phyloP scores from a whole-genome alignment of 2,888 invertebrate genomes.

The Tiliacea aurago region DNA sequence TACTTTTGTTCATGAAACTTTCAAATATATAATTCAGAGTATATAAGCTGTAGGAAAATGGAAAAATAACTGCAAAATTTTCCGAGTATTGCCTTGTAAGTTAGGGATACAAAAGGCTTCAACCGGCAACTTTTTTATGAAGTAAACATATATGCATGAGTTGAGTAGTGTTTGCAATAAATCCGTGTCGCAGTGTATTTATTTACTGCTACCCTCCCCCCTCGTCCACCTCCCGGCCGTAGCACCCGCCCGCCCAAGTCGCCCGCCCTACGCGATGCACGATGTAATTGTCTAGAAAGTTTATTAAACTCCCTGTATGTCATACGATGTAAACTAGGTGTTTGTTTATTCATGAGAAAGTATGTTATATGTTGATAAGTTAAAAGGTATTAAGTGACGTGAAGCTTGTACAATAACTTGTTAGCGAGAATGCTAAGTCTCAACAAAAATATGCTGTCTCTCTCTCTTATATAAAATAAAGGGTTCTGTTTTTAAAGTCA shows the following conservation, averaged over 20 bases:
- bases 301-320: slow-evolving; percentile 66
- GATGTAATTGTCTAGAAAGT: slow-evolving; percentile 69
- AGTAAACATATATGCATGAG: slow-evolving; percentile 69
- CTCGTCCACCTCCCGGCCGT: slow-evolving; percentile 29
- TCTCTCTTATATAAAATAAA: slow-evolving; percentile 15
- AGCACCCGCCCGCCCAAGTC: slow-evolving; percentile 65
- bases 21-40: slow-evolving; percentile 34
- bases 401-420: slow-evolving; percentile 42
- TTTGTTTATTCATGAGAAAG: slow-evolving; percentile 68
- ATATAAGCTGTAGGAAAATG: slow-evolving; percentile 20
- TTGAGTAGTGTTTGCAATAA: slow-evolving; percentile 84
- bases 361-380: slow-evolving; percentile 66
- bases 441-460: slow-evolving; percentile 28
- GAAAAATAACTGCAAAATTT: slow-evolving; percentile 17
- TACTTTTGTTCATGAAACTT: slow-evolving; percentile 40
- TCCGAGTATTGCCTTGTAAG: slow-evolving; percentile 22
- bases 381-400: slow-evolving; percentile 54
- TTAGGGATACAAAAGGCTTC: slow-evolving; percentile 45
- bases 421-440: slow-evolving; percentile 46
- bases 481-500: not conserved
- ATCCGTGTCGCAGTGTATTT: slow-evolving; percentile 86
- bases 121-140: slow-evolving; percentile 54
- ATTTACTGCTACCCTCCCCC: slow-evolving; percentile 78
- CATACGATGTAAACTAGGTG: slow-evolving; percentile 66
- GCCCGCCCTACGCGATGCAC: slow-evolving; percentile 69